A percentile compares a stretch with the other conserved stretches of the same genome.
Evolutionary conservation across 2,797 vertebrate genomes (phyloP).

Genomic region (Tauraco hartlaubi): DNA sequence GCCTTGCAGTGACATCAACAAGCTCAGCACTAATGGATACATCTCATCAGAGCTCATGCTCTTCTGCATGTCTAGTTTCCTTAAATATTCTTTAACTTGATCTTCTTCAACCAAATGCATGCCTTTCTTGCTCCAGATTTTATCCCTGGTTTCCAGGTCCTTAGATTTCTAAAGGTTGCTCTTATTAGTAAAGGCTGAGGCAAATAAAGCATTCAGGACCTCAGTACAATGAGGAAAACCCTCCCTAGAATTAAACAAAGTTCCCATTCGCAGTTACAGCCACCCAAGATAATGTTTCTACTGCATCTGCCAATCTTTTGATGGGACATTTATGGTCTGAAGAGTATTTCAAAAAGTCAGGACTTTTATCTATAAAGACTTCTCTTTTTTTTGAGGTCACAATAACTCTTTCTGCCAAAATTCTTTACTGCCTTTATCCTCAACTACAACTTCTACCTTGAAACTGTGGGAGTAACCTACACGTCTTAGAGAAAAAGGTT

Average conservation of each 20-base stretch:
- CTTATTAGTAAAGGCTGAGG: not conserved
- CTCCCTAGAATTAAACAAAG: not conserved
- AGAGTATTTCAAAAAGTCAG: not conserved
- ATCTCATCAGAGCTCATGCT: not conserved
- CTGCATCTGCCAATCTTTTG: not conserved
- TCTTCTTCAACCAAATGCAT: not conserved
- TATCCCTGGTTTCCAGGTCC: not conserved
- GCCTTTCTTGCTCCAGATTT: not conserved
- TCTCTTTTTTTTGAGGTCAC: not conserved
- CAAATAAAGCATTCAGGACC: not conserved
- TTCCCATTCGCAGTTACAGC: not conserved
- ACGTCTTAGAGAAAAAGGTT: not conserved
- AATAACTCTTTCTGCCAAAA: not conserved
- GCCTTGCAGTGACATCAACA: not conserved
- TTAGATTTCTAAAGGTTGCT: not conserved
- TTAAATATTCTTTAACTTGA: not conserved
- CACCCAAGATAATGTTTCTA: not conserved
- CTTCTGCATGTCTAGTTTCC: accelerated
- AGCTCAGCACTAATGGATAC: not conserved
- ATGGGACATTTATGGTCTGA: not conserved
- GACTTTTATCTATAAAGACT: not conserved
- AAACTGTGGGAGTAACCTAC: not conserved
- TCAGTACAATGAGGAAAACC: not conserved
- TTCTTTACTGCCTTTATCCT: not conserved
- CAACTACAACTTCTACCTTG: not conserved